Base-by-base conservation (phyloP, 2,113 vertebrate species). In the Coptodon rendalli region DNA sequence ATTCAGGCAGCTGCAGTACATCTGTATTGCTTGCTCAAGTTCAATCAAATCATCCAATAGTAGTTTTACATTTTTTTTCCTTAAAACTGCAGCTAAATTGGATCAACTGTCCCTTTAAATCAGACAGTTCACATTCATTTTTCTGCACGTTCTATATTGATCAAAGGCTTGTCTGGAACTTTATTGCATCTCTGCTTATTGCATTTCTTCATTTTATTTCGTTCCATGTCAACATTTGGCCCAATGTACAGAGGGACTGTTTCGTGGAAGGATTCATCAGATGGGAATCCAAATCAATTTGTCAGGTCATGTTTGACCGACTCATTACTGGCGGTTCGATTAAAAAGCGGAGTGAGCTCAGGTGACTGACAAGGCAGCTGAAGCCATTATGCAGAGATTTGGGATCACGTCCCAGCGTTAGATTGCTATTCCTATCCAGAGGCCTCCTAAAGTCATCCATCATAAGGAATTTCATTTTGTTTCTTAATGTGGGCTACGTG, bases 321-420 rank as follows among this genome's bases (percentile, higher is more conserved):
- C 84, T 94, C 87, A 93, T 95, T 92, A 93, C 92, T 92, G 90
- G 85, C 57, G 83, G 89, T 93, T 95, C 84, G 89, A 94, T 96
- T 93, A 93, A 95, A 95, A 91, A 89, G 71, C 13, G 22, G 22
- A 83, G 81, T 71, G 83, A 91, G 89, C 81, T 95, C 93, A 93
- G 91, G 93, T 95, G 95, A 96, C 92, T 96, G 95, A 96, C 94
- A 90, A 83, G 91, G 90, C 95, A 96, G 95, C 95, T 95, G 95
- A 91, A 94, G 92, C 89, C 82, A 92, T 93, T 93, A 92, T 94
- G 94, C 85, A 90, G 78, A 92, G 88, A 91, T 93, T 90, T 94
- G 90, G 94, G 91, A 94, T 93, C 79, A 3, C 86, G n/a, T 95
- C 94, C 93, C 90, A 86, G 93, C 45, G 2, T 40, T 89, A 91